Conservation (phyloP, 2,113 vertebrate genomes). For the Erinaceus europaeus region DNA sequence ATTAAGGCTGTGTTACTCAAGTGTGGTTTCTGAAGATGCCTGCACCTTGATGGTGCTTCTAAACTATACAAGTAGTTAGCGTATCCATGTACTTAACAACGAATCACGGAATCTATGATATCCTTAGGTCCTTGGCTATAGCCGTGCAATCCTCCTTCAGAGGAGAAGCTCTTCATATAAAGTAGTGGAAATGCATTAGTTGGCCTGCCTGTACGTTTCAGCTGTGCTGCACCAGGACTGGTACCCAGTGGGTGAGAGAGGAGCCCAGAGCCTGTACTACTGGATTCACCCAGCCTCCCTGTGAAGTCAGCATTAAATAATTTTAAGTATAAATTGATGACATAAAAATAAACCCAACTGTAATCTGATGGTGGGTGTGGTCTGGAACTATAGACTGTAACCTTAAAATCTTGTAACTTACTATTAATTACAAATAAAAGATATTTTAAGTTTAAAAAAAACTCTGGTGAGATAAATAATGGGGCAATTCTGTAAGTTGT, state of each 20-base stretch:
- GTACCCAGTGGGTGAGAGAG: not conserved
- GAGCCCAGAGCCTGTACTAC: fast-evolving
- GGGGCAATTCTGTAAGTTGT: not conserved
- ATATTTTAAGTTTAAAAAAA: too few species aligned
- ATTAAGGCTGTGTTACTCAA: not conserved
- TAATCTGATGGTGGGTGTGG: too few species aligned
- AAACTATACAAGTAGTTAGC: not conserved
- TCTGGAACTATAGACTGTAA: too few species aligned
- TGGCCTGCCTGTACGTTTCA: not conserved
- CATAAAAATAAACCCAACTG: too few species aligned
- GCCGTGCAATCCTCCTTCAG: slow-evolving; percentile 33
- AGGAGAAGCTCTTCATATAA: not conserved
- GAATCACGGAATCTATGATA: slow-evolving; percentile 32
- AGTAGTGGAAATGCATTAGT: not conserved
- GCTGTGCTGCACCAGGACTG: not conserved
- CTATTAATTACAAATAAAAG: too few species aligned
- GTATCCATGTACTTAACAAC: not conserved
- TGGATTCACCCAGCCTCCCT: not conserved
- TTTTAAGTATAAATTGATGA: not conserved
- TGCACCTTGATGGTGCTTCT: not conserved
- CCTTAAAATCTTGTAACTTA: too few species aligned
- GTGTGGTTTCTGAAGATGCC: not conserved
- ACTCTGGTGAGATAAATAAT: not conserved
- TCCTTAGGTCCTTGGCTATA: slow-evolving; percentile 4
- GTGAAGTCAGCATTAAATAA: not conserved